Conservation (phyloP, 2,113 vertebrate species). For the Pterocles orientalis region DNA sequence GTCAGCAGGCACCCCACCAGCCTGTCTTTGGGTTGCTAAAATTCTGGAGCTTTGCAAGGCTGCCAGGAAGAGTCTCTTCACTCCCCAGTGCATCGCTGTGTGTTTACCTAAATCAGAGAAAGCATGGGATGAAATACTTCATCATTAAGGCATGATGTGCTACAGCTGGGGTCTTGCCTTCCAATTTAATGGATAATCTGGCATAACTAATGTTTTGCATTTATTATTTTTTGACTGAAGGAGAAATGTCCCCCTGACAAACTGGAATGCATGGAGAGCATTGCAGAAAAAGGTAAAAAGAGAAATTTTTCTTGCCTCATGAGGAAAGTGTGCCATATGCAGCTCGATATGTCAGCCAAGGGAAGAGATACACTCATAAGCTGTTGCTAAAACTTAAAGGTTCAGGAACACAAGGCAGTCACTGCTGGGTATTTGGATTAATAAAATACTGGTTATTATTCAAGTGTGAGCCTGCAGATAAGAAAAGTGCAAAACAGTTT, state of each 20-base stretch:
- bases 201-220: neutral
- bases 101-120: neutral
- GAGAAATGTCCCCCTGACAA: neutral
- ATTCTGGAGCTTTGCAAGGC: neutral
- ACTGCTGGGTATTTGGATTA: neutral
- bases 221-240: neutral
- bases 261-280: neutral
- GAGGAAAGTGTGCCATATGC: rapidly evolving
- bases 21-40: neutral
- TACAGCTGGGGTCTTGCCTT: neutral
- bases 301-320: neutral
- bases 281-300: neutral
- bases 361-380: neutral
- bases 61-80: neutral
- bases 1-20: neutral
- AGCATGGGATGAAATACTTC: neutral
- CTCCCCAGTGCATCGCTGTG: neutral
- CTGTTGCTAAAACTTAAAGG: neutral
- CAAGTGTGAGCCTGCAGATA: neutral
- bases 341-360: neutral
- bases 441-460: neutral
- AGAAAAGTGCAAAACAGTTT: neutral
- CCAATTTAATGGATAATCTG: neutral
- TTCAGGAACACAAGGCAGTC: neutral
- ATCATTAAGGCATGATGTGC: neutral